Conservation (phyloP, 2,888 invertebrate genomes). For the Proisotoma minuta region DNA sequence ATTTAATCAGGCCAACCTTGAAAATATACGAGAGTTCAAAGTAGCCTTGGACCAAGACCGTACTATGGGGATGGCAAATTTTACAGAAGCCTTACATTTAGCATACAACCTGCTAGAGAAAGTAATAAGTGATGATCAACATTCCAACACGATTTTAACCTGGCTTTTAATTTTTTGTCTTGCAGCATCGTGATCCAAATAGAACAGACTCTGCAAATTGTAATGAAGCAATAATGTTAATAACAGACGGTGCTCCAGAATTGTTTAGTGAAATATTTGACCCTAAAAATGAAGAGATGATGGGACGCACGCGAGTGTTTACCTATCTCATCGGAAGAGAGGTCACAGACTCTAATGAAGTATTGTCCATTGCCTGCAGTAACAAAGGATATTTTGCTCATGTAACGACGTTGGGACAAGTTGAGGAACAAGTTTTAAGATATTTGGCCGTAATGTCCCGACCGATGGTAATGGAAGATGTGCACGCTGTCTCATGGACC, state of each 20-base stretch:
- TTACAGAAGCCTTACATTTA: slow-evolving; percentile 71
- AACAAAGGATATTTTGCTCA: slow-evolving; percentile 97
- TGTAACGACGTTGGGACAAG: slow-evolving; percentile 93
- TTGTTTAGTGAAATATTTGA: slow-evolving; percentile 85
- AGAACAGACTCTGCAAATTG: slow-evolving; percentile 79
- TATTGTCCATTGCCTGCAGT: slow-evolving; percentile 97
- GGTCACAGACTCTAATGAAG: slow-evolving; percentile 85
- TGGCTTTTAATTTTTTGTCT: slow-evolving; percentile 10
- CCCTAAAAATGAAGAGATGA: slow-evolving; percentile 56
- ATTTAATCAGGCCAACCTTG: slow-evolving; percentile 70
- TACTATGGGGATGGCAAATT: slow-evolving; percentile 75
- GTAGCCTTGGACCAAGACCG: slow-evolving; percentile 63
- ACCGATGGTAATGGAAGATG: slow-evolving; percentile 66
- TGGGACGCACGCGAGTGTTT: slow-evolving; percentile 84
- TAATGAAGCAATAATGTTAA: slow-evolving; percentile 97
- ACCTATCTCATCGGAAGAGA: slow-evolving; percentile 97
- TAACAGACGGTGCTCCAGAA: slow-evolving; percentile 69
- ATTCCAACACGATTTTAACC: not conserved
- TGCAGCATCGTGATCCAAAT: slow-evolving; percentile 53
- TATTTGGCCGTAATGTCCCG: slow-evolving; percentile 96
- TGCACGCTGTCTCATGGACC: slow-evolving; percentile 91
- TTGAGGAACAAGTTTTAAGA: slow-evolving; percentile 92
- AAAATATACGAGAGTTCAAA: slow-evolving; percentile 75
- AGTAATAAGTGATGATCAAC: slow-evolving; percentile 53
- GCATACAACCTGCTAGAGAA: slow-evolving; percentile 76